phyloP scores from a whole-genome alignment of 2,113 vertebrate species.

The Onychostruthus taczanowskii region DNA sequence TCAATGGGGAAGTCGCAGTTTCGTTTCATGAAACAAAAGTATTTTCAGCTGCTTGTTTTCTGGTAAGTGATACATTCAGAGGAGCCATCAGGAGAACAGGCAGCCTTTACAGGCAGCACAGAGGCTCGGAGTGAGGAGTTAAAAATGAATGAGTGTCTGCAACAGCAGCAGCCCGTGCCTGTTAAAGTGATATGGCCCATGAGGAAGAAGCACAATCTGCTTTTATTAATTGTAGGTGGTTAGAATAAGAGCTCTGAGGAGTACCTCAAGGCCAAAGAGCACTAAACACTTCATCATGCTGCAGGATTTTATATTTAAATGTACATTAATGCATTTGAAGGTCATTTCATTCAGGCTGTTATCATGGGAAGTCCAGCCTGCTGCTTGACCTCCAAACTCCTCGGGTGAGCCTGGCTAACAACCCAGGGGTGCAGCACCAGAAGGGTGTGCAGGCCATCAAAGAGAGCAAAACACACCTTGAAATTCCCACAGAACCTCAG shows the following conservation, averaged over 20 bases:
- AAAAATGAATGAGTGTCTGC: slow-evolving; percentile 24
- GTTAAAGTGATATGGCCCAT: background rate
- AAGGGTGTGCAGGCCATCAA: background rate
- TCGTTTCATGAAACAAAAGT: background rate
- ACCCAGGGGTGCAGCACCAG: rapidly evolving
- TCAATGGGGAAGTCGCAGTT: background rate
- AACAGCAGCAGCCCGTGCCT: background rate
- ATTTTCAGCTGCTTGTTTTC: background rate
- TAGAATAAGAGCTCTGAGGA: slow-evolving; percentile 3
- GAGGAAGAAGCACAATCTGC: background rate
- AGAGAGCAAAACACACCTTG: rapidly evolving
- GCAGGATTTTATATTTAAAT: background rate
- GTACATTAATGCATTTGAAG: background rate
- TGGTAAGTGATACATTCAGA: background rate
- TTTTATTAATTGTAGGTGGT: slow-evolving; percentile 41
- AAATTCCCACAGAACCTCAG: background rate
- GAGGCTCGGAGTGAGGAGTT: background rate
- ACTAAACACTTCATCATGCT: background rate
- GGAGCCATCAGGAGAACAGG: background rate
- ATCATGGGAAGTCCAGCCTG: background rate
- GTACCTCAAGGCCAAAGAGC: background rate
- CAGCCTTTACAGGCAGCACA: background rate
- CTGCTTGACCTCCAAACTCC: background rate
- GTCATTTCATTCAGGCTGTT: background rate
- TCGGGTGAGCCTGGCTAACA: background rate